Base-by-base conservation (phyloP, 2,797 vertebrate genomes). In the Strix occidentalis region DNA sequence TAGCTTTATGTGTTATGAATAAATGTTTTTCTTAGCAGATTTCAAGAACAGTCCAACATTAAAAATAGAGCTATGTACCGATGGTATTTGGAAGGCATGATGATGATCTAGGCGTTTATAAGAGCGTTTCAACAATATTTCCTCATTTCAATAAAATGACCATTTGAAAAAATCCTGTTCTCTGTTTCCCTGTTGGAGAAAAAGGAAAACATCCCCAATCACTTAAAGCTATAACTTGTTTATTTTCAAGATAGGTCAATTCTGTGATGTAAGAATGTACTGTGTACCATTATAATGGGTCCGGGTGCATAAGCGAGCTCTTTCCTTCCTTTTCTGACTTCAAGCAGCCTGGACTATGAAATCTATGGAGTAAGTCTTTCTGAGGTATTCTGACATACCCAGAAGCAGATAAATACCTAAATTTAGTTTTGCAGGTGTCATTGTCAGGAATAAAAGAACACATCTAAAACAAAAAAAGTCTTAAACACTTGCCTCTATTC, bases 1-100 rank as follows among this genome's bases (percentile, higher is more conserved):
- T 43, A 87, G 23, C 26, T 82, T 83, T 58, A 66, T 94, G 41
- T 80, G 43, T 84, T 90, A 74, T 61, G 86, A 94, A 87, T 79
- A 96, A 90, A 69, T 60, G 29, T 86, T 92, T 92, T 95, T 88
- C 71, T 94, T 93, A 81, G 48, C 56, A 90, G 39, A 71, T 93
- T 96, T 92, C 53, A 90, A 82, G 77, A 94, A 39, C 75, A 68
- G 68, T 60, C 41, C 61, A 83, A 28, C 14, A 39, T 74, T 91
- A 93, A 95, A 92, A 93, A 84, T 91, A 95, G 84, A 89, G 26
- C 50, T 58, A 35, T 54, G 48, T 57, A 65, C 9, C 51, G 45
- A 23, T 77, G 85, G 29, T 61, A 89, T 95, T 96, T 96, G 60
- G 53, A 88, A 90, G 66, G 77, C 26, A 11, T 88, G 65, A 56